Evolutionary conservation across 2,888 invertebrate genomes (phyloP).

Genomic region (Apomyelois bistriatella): DNA sequence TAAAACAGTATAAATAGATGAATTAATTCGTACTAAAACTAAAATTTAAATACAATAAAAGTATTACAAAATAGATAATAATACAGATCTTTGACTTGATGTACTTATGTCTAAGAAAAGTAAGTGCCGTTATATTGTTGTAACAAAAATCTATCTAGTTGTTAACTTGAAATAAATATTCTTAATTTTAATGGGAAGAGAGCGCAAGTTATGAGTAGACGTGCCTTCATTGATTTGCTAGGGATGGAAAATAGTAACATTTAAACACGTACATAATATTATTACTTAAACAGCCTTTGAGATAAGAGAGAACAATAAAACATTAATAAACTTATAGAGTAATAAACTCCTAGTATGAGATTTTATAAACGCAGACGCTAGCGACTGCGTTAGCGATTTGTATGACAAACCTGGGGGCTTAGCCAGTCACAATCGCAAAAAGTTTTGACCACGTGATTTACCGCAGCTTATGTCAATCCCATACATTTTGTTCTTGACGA

Average conservation of each 20-base stretch:
- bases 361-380: too few relatives aligned
- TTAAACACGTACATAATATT: too few relatives aligned
- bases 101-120: conserved; percentile 64
- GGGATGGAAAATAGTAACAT: not conserved
- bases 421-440: too few relatives aligned
- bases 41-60: conserved; percentile 71
- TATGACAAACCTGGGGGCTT: too few relatives aligned
- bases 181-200: conserved; percentile 57
- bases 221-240: conserved; percentile 19
- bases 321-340: too few relatives aligned
- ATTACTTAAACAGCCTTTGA: too few relatives aligned
- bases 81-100: conserved; percentile 80
- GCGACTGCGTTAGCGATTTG: too few relatives aligned
- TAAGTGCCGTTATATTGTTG: conserved; percentile 66
- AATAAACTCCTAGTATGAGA: too few relatives aligned
- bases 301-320: too few relatives aligned
- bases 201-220: conserved; percentile 54
- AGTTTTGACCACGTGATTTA: too few relatives aligned
- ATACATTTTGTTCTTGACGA: too few relatives aligned
- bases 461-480: too few relatives aligned
- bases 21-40: conserved; percentile 56
- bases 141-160: conserved; percentile 56
- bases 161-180: conserved; percentile 74
- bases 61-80: conserved; percentile 78
- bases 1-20: conserved; percentile 72